Evolutionary conservation across 2,113 vertebrate species (phyloP), one percentile per base, ranked within the genome.

Genomic region (Anas platyrhynchos): DNA sequence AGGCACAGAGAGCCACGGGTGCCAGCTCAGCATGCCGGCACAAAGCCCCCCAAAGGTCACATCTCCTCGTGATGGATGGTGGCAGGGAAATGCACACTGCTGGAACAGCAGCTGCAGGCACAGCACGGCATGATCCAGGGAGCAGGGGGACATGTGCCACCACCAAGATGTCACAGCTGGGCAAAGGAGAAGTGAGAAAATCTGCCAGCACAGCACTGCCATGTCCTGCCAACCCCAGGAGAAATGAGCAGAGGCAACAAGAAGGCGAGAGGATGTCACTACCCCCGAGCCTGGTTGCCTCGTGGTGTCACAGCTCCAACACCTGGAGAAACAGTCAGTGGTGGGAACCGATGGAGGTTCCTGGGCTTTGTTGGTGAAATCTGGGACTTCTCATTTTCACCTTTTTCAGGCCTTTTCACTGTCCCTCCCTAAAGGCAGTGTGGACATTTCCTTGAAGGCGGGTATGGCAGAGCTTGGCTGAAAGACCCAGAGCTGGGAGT

Each of bases 71-170:
- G 0, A 46, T 0, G 8, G 77, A 26, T 7, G 38, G 72, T 10
- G 2, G 59, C 67, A 55, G 73, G 62, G 44, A 48, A 29, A 50
- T 58, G 62, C 61, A 41, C 56, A 67, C n/a, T n/a, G 89, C 81
- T 91, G 89, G 85, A 61, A 81, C 36, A 88, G 61, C 65, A 89
- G 91, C 78, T 93, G 62, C 62, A 48, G 36, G 73, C 50, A 46
- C 41, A 80, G 86, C n/a, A 69, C 73, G 26, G 67, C 1, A 0
- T 21, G 46, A 76, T 68, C 44, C 1, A 0, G 68, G 73, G 18
- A 83, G 16, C 26, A 69, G 17, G 27, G 61, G 43, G 36, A 31
- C 4, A 4, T 2, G 2, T 43, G 78, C 55, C 56, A 65, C n/a
- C 20, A 31, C 15, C 0, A 0, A 59, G 55, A 68, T n/a, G 55